Evolutionary conservation across 2,113 vertebrate genomes (phyloP), one percentile per base, ranked within the genome.

Genomic region (Sander lucioperca): DNA sequence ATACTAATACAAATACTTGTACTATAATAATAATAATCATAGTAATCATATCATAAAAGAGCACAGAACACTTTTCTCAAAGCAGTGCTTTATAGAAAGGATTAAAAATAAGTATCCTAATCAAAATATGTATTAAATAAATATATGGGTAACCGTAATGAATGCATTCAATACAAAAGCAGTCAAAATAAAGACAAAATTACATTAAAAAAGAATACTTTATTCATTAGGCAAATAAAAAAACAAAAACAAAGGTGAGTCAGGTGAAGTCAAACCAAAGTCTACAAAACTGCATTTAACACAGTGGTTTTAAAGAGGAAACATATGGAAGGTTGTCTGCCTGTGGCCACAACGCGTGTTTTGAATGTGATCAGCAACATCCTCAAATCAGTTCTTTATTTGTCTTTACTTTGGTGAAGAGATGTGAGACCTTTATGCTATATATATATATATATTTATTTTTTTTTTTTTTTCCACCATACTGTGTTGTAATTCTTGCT

Each of bases 1-100:
- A 75, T 51, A 79, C 48, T 21, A 23, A 47, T 65, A 63, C 58
- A 53, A 47, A 74, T 27, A 48, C 27, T 21, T 33, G n/a, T 64
- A 47, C 39, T 39, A 19, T 25, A 30, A 57, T 84, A 53, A 47
- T 84, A 53, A 50, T 64, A 3, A 82, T 75, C 30, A 70, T 30
- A 58, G 18, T 54, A 6, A 77, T 77, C n/a, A 45, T 23, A 4
- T 51, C 11, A 25, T 48, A 23, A 70, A 54, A 48, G 25, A 2
- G 3, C 25, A 65, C 33, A 50, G 43, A 56, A 9, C 56, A 19
- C 14, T 18, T 14, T 36, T 48, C 3, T 53, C 1, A 62, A 69
- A 75, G 30, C 39, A 56, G 3, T 23, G 23, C 2, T 39, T 43
- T 39, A 6, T 3, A 10, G 15, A 61, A 61, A 67, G n/a, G 15